A percentile compares a stretch with the other conserved stretches of the same genome.
phyloP scores from a whole-genome alignment of 2,888 invertebrate genomes.

The Prenolepis imparis region DNA sequence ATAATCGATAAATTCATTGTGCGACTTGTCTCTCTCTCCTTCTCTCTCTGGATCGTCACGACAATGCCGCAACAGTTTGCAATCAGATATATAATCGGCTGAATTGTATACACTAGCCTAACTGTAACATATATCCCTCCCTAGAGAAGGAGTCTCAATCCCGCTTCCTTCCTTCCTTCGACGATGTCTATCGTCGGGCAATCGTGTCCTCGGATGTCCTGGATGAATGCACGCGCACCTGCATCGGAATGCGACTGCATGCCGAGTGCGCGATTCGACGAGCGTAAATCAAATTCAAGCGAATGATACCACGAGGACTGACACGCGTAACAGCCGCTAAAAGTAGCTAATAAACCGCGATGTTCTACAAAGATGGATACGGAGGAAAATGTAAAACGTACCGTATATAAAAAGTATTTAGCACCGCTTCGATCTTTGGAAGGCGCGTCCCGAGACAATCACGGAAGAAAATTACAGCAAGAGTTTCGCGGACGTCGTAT shows the following conservation, averaged over 20 bases:
- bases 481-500: not conserved
- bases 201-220: conserved; percentile 56
- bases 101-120: conserved; percentile 75
- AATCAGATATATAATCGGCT: conserved; percentile 79
- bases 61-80: conserved; percentile 72
- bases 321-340: conserved; percentile 37
- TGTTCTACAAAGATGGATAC: not conserved
- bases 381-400: not conserved
- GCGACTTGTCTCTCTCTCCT: conserved; percentile 50
- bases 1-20: conserved; percentile 76
- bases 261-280: conserved; percentile 17
- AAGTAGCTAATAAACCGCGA: conserved; percentile 37
- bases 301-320: conserved; percentile 18
- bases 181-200: conserved; percentile 48
- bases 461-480: not conserved
- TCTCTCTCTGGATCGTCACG: conserved; percentile 54
- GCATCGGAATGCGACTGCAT: conserved; percentile 42
- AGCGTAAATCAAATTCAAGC: conserved; percentile 34
- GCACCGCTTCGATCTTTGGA: not conserved
- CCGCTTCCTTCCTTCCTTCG: conserved; percentile 43
- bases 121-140: conserved; percentile 70
- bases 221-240: conserved; percentile 68
- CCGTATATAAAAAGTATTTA: conserved; percentile 6
- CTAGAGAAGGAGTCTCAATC: conserved; percentile 34
- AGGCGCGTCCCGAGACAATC: conserved; percentile 5